Base-by-base conservation (phyloP, 2,113 vertebrate species). In the Melospiza georgiana region DNA sequence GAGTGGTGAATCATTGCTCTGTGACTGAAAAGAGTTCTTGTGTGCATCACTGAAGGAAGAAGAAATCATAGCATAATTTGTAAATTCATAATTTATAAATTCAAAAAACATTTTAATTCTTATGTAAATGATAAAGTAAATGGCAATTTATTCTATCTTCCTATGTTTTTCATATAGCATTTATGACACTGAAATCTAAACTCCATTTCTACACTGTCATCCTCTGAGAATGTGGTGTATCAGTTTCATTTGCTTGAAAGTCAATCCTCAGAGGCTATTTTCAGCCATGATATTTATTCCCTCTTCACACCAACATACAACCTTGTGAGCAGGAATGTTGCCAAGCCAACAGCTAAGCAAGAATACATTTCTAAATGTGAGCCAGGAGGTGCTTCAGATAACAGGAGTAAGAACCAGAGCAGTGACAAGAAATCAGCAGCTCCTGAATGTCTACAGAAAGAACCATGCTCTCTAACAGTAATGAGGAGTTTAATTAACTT, bases 381-480 rank as follows among this genome's bases (percentile, higher is more conserved):
- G 52, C 22, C 8, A 52, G n/a, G 7, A 86, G 31, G 17, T 81
- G 28, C 46, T 66, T 87, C 68, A 86, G 30, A 49, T 51, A 89
- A 51, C 46, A 39, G 44, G 27, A 82, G 25, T 11, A 69, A 67
- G 52, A 78, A 63, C 17, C 33, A 87, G 18, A 15, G 5, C 55
- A 87, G 37, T 9, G 68, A 39, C 18, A 77, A 62, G 55, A 69
- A 52, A 84, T 33, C 7, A 58, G 9, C 28, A 54, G 5, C 10
- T 72, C 28, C 18, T 28, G 46, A 65, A 43, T 35, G 33, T 33
- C 76, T 43, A 17, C 39, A 68, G 23, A 49, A 76, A 82, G 21
- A 75, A 21, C 0, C 0, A 39, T 63, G 21, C 9, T 58, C 6
- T 84, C 22, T 49, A 57, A 31, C 6, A 44, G 7, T 15, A 48